Conservation (phyloP, 2,797 vertebrate genomes). For the Gallinago stenura region DNA sequence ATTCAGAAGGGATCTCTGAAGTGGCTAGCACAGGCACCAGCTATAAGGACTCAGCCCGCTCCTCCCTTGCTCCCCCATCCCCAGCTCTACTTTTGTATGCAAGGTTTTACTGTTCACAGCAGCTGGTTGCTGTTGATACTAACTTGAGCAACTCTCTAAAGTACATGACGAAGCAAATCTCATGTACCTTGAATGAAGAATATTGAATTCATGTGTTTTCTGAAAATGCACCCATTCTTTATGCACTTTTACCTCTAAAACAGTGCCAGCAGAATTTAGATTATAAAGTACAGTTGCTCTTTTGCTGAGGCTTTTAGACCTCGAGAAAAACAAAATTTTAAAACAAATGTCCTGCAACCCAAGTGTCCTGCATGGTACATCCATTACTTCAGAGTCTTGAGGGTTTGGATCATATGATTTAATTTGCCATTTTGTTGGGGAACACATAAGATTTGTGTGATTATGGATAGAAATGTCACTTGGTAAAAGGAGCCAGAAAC, state of each 20-base stretch:
- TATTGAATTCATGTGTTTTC: background rate
- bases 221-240: background rate
- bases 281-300: background rate
- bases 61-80: background rate
- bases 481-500: background rate
- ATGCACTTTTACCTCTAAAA: background rate
- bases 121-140: background rate
- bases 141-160: background rate
- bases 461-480: background rate
- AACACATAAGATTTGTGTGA: background rate
- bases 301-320: background rate
- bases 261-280: background rate
- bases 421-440: background rate
- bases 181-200: background rate
- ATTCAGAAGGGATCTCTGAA: conserved; percentile 1
- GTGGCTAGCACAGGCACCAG: background rate
- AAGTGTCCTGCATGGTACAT: background rate
- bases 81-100: conserved; percentile 6
- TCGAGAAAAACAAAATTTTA: background rate
- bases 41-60: background rate
- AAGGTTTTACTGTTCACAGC: background rate
- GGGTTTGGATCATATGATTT: background rate
- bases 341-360: background rate
- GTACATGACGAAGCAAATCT: background rate
- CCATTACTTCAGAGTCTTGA: background rate